A percentile compares a stretch with the other conserved stretches of the same genome.
phyloP scores from a whole-genome alignment of 2,113 vertebrate genomes.

The Astatotilapia flaviijosephi region DNA sequence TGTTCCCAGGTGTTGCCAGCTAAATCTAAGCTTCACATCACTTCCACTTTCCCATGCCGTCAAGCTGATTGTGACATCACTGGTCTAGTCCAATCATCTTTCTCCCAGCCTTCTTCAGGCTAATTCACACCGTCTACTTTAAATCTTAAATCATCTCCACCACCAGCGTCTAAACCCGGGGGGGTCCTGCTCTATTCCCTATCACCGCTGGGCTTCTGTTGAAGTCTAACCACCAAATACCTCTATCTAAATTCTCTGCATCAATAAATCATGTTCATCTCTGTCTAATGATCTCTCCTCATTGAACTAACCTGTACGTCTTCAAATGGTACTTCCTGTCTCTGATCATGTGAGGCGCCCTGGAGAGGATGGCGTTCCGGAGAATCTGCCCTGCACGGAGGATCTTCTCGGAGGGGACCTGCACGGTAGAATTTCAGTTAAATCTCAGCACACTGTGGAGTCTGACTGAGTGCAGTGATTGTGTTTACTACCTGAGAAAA shows the following conservation, averaged over 20 bases:
- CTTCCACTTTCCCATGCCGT: background rate
- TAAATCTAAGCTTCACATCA: background rate
- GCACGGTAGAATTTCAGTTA: background rate
- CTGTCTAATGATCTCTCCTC: background rate
- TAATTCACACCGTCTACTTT: background rate
- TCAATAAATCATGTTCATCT: background rate
- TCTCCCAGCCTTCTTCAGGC: background rate
- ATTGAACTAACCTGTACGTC: constrained; percentile 82
- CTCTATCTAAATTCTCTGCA: background rate
- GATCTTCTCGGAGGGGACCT: constrained; percentile 96
- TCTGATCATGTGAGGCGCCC: constrained; percentile 94
- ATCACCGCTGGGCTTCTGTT: background rate
- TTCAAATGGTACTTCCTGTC: constrained; percentile 97
- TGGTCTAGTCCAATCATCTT: background rate
- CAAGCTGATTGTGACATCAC: background rate
- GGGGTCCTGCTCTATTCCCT: background rate
- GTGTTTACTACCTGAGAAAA: constrained; percentile 82
- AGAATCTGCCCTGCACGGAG: constrained; percentile 87
- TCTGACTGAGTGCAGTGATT: background rate
- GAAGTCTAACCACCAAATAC: background rate
- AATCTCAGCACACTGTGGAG: background rate
- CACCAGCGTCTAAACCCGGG: background rate
- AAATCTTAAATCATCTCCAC: background rate
- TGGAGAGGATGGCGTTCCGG: constrained; percentile 83
- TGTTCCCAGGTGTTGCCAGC: background rate